Evolutionary conservation across 2,888 invertebrate species (phyloP).

Genomic region (Drosophila paranaensis): DNA sequence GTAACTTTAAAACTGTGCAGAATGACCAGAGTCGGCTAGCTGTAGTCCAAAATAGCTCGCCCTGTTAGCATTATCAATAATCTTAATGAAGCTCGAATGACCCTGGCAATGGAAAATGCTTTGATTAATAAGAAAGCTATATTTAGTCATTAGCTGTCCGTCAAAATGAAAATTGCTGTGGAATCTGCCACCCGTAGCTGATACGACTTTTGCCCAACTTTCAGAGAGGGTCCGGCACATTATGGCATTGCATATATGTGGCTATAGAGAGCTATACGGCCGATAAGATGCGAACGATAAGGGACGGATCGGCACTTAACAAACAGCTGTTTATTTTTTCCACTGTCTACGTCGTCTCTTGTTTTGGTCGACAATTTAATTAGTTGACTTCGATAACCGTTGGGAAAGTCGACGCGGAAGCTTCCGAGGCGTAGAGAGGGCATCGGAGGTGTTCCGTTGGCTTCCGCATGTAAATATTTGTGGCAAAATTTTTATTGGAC

Average conservation of each 20-base stretch:
- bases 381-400: constrained; percentile 26
- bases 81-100: neutral
- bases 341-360: constrained; percentile 1
- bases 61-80: neutral
- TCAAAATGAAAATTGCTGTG: constrained; percentile 13
- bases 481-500: constrained; percentile 36
- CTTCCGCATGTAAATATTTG: constrained; percentile 71
- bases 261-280: constrained; percentile 2
- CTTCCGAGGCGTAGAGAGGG: constrained; percentile 36
- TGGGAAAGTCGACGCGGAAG: constrained; percentile 46
- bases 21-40: no score
- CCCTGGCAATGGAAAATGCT: constrained; percentile 10
- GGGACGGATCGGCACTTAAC: constrained; percentile 30
- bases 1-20: no score
- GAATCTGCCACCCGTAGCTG: constrained; percentile 24
- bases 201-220: constrained; percentile 22
- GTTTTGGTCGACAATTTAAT: constrained; percentile 44
- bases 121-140: neutral
- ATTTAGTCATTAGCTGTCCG: constrained; percentile 7
- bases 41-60: neutral
- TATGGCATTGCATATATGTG: neutral
- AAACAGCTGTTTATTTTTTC: constrained; percentile 33
- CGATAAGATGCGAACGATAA: constrained; percentile 56
- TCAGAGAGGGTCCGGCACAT: constrained; percentile 6
- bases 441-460: constrained; percentile 32